Evolutionary conservation across 1,140 invertebrate species (phyloP).

Genomic region (Drosophila yakuba): DNA sequence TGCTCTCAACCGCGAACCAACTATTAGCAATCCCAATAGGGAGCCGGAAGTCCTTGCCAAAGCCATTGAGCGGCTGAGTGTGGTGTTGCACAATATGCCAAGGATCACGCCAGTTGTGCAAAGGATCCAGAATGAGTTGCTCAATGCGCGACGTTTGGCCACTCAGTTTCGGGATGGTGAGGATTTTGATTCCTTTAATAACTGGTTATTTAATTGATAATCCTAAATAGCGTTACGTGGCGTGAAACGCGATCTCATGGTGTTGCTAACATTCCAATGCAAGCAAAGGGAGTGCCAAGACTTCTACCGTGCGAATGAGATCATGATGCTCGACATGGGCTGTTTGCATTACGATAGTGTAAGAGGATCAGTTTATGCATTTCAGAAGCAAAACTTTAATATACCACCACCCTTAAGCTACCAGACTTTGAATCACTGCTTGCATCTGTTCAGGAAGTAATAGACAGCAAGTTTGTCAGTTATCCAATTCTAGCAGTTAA

Average conservation of each 20-base stretch:
- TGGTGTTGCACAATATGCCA: not conserved
- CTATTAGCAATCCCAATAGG: not conserved
- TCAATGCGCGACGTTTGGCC: constrained; percentile 15
- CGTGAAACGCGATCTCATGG: constrained; percentile 15
- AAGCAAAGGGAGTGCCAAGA: constrained; percentile 2
- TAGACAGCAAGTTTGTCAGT: not conserved
- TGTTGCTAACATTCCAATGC: constrained; percentile 10
- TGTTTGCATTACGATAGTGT: constrained; percentile 37
- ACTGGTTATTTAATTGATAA: too few relatives aligned
- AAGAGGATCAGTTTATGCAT: not conserved
- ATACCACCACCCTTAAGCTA: not conserved
- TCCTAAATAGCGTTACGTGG: constrained; percentile 6
- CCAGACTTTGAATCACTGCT: constrained; percentile 2
- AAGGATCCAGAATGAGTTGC: not conserved
- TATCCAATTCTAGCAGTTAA: not conserved
- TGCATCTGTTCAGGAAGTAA: not conserved
- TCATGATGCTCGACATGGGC: constrained; percentile 18
- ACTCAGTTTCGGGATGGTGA: constrained; percentile 27
- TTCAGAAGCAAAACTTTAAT: not conserved
- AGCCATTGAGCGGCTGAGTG: not conserved
- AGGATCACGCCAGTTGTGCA: not conserved
- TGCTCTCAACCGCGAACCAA: not conserved
- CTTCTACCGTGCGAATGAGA: constrained; percentile 20
- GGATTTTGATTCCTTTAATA: not conserved
- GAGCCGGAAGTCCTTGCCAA: not conserved